phyloP scores from a whole-genome alignment of 2,888 invertebrate genomes.

The Bellardia bayeri region DNA sequence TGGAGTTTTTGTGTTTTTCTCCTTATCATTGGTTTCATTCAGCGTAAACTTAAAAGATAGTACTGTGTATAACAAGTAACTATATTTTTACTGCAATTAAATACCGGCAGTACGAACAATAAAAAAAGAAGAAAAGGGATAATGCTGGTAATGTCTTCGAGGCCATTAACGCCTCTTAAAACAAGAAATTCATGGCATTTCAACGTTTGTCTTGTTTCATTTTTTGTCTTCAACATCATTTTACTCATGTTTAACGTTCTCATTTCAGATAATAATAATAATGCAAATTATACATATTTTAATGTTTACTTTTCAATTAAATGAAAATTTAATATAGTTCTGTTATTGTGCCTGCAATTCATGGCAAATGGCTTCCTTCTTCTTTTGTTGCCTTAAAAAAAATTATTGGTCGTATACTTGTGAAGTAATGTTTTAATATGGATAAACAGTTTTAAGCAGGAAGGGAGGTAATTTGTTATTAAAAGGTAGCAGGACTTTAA shows the following conservation, averaged over 20 bases:
- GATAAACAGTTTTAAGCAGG: too few species aligned
- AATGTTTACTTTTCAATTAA: conserved; percentile 9
- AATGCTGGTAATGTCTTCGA: conserved; percentile 36
- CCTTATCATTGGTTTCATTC: neutral
- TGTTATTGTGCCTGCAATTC: neutral
- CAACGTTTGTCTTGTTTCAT: neutral
- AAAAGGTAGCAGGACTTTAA: too few species aligned
- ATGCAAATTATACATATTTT: neutral
- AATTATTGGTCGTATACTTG: neutral
- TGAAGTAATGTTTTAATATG: neutral
- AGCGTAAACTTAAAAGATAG: neutral
- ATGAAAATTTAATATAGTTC: neutral
- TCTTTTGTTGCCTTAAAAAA: neutral
- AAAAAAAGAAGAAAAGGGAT: neutral
- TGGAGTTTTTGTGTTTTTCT: neutral
- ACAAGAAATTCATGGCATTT: neutral
- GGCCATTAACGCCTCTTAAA: conserved; percentile 21
- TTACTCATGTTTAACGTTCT: neutral
- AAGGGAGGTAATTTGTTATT: too few species aligned
- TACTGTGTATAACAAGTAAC: neutral
- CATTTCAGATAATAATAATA: neutral
- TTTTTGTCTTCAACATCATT: neutral
- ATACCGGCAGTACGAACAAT: neutral
- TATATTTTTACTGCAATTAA: conserved; percentile 19
- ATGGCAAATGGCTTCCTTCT: neutral